Evolutionary conservation across 2,113 vertebrate genomes (phyloP), one percentile per base, ranked within the genome.

Genomic region (Miniopterus natalensis): DNA sequence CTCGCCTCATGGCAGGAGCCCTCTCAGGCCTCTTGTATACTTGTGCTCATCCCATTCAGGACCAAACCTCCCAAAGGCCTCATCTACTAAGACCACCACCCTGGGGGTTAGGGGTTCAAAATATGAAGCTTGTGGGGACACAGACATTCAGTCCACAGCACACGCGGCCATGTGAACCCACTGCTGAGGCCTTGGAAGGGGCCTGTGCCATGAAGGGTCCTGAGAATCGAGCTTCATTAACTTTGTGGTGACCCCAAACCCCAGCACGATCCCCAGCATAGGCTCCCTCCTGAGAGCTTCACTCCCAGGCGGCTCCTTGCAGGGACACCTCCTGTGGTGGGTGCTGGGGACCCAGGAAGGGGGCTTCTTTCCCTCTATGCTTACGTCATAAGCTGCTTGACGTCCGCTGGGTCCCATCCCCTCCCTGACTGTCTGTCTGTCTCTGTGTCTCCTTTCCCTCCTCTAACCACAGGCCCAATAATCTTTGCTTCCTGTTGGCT

Each of bases 281-380:
- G 14, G 61, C 13, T 17, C 29, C 4, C 4, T 15, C 36, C 84
- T 17, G 42, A 53, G 27, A 29, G n/a, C 55, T 49, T 85, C 47
- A 36, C 2, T 1, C 13, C 25, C 31, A 15, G 25, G 40, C 20
- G 8, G 23, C 23, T 65, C 23, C 78, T n/a, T 2, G 25, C 61
- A 80, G 25, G 13, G 70, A 5, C 17, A 20, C 8, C 2, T 17
- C 15, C 11, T 17, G 1, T 7, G 23, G 3, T 2, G 2, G 1
- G 11, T 13, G 12, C 63, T 68, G n/a, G n/a, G 36, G 55, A 14
- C 21, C 40, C 27, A 9, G 42, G 6, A 68, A n/a, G 55, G 73
- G 23, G 1, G 66, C 17, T 11, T 14, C 42, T 87, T 47, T 61
- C 17, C 12, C 7, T 49, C 59, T 40, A 10, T 53, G 18, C 21